These are phyloP conservation scores for Panorpa germanica DNA, from an alignment of 2,888 invertebrate species.

Conservation along the genomic window DNA sequence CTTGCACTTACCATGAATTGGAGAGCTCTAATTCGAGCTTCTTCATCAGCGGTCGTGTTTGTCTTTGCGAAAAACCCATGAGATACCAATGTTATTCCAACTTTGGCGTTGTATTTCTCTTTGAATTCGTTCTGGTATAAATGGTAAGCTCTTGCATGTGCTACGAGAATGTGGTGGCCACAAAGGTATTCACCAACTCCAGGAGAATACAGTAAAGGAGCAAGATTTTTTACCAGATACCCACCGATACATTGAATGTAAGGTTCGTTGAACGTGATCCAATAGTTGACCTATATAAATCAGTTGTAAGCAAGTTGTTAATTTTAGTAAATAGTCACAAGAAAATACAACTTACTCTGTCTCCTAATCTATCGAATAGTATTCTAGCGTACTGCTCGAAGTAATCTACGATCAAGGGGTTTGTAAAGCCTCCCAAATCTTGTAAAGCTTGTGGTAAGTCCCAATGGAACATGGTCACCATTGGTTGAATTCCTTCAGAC, in stretches of 20 bases:
- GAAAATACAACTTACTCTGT: constrained; percentile 29
- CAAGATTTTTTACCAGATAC: constrained; percentile 37
- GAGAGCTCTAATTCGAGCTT: constrained; percentile 15
- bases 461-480: constrained; percentile 55
- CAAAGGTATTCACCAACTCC: constrained; percentile 47
- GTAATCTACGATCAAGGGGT: constrained; percentile 39
- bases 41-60: constrained; percentile 12
- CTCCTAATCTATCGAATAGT: constrained; percentile 37
- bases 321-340: background rate
- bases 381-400: constrained; percentile 44
- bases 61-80: constrained; percentile 15
- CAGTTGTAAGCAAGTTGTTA: background rate
- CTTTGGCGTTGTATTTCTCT: constrained; percentile 29
- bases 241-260: constrained; percentile 32
- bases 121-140: constrained; percentile 40
- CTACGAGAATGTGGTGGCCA: constrained; percentile 49
- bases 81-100: constrained; percentile 18
- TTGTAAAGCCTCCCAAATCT: constrained; percentile 47
- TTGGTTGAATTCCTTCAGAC: constrained; percentile 32
- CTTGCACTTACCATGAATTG: constrained; percentile 16
- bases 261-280: constrained; percentile 68
- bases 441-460: constrained; percentile 45
- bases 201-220: constrained; percentile 35
- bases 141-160: constrained; percentile 52
- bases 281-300: too few relatives aligned